These are phyloP conservation scores for Sakesphorus luctuosus DNA, from an alignment of 2,113 vertebrate genomes.

Conservation along the genomic window DNA sequence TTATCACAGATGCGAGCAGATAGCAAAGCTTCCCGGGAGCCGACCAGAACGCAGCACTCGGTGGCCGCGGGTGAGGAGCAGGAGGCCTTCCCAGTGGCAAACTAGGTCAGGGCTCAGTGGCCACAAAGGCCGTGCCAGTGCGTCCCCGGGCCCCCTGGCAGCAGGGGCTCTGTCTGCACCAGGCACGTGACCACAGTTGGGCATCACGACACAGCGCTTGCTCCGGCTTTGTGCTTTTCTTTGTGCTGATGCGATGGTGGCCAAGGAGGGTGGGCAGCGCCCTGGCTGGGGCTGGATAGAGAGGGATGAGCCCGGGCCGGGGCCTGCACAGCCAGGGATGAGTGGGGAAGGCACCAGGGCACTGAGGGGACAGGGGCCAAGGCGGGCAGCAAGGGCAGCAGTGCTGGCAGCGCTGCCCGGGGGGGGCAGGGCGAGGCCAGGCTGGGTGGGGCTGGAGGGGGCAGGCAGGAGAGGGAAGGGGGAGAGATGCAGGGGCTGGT, in stretches of 20 bases:
- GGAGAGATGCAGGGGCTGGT: too few relatives aligned
- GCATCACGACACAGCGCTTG: fast-evolving
- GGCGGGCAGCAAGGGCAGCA: too few relatives aligned
- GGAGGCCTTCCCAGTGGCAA: neutral
- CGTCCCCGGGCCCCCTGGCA: fast-evolving
- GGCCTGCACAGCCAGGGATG: too few relatives aligned
- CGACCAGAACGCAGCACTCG: fast-evolving
- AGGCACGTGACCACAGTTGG: fast-evolving
- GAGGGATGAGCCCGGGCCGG: neutral
- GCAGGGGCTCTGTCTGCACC: fast-evolving
- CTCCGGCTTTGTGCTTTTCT: neutral
- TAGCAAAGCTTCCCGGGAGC: neutral
- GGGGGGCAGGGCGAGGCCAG: too few relatives aligned
- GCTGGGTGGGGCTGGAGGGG: too few relatives aligned
- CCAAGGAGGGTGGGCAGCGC: fast-evolving
- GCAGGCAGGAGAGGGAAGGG: too few relatives aligned
- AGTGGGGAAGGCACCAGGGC: too few relatives aligned
- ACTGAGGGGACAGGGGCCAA: too few relatives aligned
- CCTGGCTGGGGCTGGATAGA: fast-evolving
- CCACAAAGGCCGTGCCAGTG: fast-evolving
- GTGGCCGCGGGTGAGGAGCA: fast-evolving
- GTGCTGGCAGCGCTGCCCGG: too few relatives aligned
- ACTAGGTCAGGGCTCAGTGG: neutral
- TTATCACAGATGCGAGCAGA: fast-evolving
- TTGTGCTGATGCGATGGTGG: neutral